Evolutionary conservation across 2,797 vertebrate genomes (phyloP).

Genomic region (Fundulus diaphanus): DNA sequence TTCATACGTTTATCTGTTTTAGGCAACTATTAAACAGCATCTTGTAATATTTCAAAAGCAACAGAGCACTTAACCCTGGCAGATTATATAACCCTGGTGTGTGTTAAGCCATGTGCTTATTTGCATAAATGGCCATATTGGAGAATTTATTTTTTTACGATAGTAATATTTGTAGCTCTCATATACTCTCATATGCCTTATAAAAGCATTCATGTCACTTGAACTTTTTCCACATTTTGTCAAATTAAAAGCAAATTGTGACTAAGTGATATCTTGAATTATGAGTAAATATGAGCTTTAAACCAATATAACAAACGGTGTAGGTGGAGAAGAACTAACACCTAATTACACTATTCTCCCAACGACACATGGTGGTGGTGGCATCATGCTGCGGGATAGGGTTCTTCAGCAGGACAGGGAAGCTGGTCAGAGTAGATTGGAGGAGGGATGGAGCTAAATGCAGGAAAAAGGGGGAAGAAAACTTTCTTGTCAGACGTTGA

Average conservation of each 20-base stretch:
- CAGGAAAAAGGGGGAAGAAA: background rate
- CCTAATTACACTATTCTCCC: background rate
- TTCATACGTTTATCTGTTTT: conserved; percentile 38
- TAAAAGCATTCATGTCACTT: no score
- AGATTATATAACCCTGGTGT: background rate
- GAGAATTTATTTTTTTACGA: background rate
- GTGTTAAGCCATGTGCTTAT: background rate
- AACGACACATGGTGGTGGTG: background rate
- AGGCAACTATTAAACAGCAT: conserved; percentile 41
- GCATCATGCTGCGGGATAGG: background rate
- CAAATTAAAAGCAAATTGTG: background rate
- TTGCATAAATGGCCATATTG: background rate
- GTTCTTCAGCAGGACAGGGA: background rate
- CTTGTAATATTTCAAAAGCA: conserved; percentile 39
- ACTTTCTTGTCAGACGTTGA: no score
- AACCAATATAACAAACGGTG: background rate
- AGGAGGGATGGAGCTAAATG: background rate
- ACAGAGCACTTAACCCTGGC: conserved; percentile 8
- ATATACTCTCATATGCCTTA: no score
- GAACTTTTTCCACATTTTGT: no score
- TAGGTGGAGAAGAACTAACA: background rate
- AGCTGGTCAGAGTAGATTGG: background rate
- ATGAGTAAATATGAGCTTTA: background rate
- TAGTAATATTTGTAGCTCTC: background rate
- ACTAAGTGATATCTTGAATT: background rate